Evolutionary conservation across 2,797 vertebrate genomes (phyloP), one percentile per base, ranked within the genome.

Genomic region (Phrynocephalus forsythii): DNA sequence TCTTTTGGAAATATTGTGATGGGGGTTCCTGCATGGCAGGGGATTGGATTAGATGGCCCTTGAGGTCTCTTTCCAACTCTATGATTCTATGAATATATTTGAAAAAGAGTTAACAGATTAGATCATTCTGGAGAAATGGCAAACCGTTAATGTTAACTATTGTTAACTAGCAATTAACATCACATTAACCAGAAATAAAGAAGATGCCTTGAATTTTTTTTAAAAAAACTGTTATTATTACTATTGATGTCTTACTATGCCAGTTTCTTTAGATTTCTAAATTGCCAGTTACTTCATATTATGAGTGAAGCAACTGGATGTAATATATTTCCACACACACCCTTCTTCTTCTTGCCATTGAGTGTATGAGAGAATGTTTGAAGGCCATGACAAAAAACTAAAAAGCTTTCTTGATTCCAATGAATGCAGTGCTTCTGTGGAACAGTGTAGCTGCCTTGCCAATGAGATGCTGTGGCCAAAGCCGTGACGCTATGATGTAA

Each of bases 401-500:
- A 67, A 68, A 28, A 5, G 13, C n/a, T 16, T 38, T 16, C 18
- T 83, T 87, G 33, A 13, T 52, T 80, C 24, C 71, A 67, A 18
- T 63, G 50, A 60, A 30, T 13, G 6, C 11, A 44, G 33, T 38
- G 26, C 72, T 79, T 44, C 24, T 75, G 28, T 87, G 69, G 56
- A 26, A 33, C 38, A 60, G 7, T 66, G 8, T 24, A 26, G 60
- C 13, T 83, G 86, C 0, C 0, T 6, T 92, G 84, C 83, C 85
- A 73, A 87, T 71, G 79, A 87, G 88, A 86, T 90, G 77, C 73
- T 87, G 81, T 85, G 94, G 92, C 90, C 91, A 75, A 44, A 91
- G 86, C 86, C 88, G 86, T 88, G 69, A 86, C 89, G 86, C 86
- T 86, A 88, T 91, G 93, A 95, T 93, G 92, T 93, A 93, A 93